Evolutionary conservation across 1,140 invertebrate genomes (phyloP).

Genomic region (Hylyphantes graminicola): DNA sequence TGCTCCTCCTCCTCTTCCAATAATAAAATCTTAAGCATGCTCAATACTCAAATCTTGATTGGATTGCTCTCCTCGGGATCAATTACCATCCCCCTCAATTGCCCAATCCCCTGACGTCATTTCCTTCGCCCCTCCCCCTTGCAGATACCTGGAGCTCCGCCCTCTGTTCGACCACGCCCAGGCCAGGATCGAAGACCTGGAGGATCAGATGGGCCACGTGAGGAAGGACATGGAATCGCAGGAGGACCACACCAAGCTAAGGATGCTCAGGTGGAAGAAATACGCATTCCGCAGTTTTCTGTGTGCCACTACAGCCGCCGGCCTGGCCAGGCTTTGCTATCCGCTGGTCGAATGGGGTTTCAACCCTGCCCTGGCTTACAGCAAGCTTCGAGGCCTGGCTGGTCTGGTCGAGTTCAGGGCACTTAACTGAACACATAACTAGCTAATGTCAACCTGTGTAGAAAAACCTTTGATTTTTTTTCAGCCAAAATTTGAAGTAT

Average conservation of each 20-base stretch:
- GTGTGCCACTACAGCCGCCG: constrained; percentile 24
- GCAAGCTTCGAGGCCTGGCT: constrained; percentile 29
- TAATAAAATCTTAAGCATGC: no score
- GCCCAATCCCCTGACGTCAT: no score
- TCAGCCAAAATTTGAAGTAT: no score
- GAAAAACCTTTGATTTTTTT: no score
- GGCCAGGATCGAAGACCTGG: constrained; percentile 64
- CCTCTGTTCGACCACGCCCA: constrained; percentile 66
- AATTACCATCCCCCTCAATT: no score
- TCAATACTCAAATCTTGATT: no score
- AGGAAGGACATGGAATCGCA: constrained; percentile 72
- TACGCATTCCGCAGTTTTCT: constrained; percentile 33
- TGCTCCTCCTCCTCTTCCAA: no score
- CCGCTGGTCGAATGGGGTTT: constrained; percentile 21
- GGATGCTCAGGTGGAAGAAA: constrained; percentile 75
- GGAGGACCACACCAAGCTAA: constrained; percentile 80
- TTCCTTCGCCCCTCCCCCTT: constrained; percentile 3
- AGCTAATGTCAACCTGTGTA: no score
- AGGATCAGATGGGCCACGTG: constrained; percentile 67
- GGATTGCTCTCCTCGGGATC: no score
- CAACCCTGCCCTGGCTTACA: constrained; percentile 31
- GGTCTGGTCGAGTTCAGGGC: constrained; percentile 30
- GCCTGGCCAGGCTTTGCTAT: constrained; percentile 37
- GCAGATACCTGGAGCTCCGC: constrained; percentile 68
- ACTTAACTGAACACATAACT: constrained; percentile 7